phyloP scores from a whole-genome alignment of 1,140 invertebrate species.

The Conus ventricosus region DNA sequence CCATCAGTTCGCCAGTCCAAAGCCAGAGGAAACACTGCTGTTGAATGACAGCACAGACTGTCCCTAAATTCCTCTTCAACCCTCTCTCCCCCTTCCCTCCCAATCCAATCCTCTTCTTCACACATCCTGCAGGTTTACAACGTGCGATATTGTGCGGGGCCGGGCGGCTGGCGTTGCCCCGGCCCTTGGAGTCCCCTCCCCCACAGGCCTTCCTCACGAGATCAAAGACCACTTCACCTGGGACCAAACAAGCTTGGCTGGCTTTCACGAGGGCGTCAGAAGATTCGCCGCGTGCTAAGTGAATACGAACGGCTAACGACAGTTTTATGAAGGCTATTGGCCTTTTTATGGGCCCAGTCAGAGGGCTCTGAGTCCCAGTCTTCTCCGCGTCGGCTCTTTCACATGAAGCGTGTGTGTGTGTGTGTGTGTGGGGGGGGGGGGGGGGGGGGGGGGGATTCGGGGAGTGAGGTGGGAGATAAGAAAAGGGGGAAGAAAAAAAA shows the following conservation, averaged over 20 bases:
- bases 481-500: no score
- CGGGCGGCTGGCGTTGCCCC: no score
- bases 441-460: no score
- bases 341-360: not conserved
- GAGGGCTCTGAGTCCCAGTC: no score
- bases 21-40: no score
- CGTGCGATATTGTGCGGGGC: not conserved
- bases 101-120: not conserved
- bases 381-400: no score
- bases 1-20: no score
- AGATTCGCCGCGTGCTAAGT: not conserved
- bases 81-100: not conserved
- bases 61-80: not conserved
- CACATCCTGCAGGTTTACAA: not conserved
- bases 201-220: not conserved
- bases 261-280: constrained; percentile 5
- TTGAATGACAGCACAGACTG: not conserved
- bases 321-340: constrained; percentile 7
- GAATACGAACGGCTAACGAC: constrained; percentile 1
- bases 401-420: no score
- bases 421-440: no score
- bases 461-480: no score
- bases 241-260: not conserved
- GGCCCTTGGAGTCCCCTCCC: not conserved
- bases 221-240: not conserved